A percentile compares a stretch with the other conserved stretches of the same genome.
Evolutionary conservation across 2,888 invertebrate species (phyloP).

Genomic region (Clepsis dumicolana): DNA sequence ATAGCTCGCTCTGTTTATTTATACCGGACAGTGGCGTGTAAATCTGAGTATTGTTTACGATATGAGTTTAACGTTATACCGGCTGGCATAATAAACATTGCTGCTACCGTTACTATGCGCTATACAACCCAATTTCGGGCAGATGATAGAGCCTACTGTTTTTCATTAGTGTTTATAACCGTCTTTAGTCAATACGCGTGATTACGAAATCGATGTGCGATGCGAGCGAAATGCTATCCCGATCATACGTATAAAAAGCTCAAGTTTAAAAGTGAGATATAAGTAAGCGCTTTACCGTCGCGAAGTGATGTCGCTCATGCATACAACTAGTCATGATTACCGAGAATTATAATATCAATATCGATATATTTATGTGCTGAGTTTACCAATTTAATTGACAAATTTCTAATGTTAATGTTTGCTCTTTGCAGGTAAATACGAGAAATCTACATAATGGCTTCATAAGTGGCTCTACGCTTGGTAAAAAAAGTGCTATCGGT

Average conservation of each 20-base stretch:
- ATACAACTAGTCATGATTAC: too few species aligned
- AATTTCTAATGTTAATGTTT: slow-evolving; percentile 3
- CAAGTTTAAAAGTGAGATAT: too few species aligned
- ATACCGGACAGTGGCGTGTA: slow-evolving; percentile 74
- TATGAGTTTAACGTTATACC: slow-evolving; percentile 73
- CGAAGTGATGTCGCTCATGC: too few species aligned
- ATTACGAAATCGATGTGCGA: neutral
- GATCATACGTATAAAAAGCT: neutral
- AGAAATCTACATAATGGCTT: slow-evolving; percentile 2
- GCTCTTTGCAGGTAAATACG: slow-evolving; percentile 8
- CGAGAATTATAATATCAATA: too few species aligned
- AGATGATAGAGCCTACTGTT: neutral
- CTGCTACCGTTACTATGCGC: slow-evolving; percentile 48
- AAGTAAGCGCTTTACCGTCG: too few species aligned
- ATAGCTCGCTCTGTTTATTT: slow-evolving; percentile 66
- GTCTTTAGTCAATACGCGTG: neutral
- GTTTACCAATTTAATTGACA: neutral
- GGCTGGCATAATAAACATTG: slow-evolving; percentile 71
- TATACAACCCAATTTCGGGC: neutral
- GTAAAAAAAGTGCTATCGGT: slow-evolving; percentile 3
- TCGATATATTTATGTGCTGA: neutral
- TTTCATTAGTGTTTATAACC: neutral
- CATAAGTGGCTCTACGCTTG: neutral
- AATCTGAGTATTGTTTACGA: slow-evolving; percentile 75
- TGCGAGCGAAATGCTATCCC: neutral